These are phyloP conservation scores for Polypterus senegalus DNA, from an alignment of 2,113 vertebrate species.

Conservation along the genomic window DNA sequence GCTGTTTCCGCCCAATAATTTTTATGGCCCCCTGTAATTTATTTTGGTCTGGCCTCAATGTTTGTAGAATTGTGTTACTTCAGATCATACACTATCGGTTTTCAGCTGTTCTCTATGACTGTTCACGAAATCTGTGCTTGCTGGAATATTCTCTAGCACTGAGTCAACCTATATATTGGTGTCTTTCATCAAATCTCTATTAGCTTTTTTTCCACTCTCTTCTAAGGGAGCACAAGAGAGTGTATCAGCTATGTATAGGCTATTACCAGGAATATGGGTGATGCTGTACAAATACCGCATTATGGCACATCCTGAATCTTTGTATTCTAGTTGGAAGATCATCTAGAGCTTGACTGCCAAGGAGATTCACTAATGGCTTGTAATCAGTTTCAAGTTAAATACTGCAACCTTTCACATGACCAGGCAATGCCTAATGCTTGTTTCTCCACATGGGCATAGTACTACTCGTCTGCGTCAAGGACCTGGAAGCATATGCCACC, in stretches of 20 bases:
- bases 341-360: conserved; percentile 9
- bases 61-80: neutral
- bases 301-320: conserved; percentile 9
- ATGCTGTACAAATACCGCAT: conserved; percentile 17
- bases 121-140: neutral
- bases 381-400: conserved; percentile 9
- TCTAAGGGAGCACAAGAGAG: neutral
- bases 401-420: conserved; percentile 13
- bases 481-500: conserved; percentile 3
- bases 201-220: neutral
- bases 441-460: conserved; percentile 7
- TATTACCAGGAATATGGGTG: conserved; percentile 7
- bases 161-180: conserved; percentile 11
- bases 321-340: conserved; percentile 15
- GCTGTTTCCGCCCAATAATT: conserved; percentile 1
- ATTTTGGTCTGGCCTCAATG: conserved; percentile 4
- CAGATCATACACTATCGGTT: neutral
- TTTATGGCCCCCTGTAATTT: neutral
- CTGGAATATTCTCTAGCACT: conserved; percentile 5
- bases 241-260: conserved; percentile 11
- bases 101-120: conserved; percentile 1
- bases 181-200: conserved; percentile 6
- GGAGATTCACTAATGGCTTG: conserved; percentile 10
- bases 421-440: conserved; percentile 9
- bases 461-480: conserved; percentile 8